phyloP scores from a whole-genome alignment of 2,888 invertebrate species.

The Seladonia tumulorum region DNA sequence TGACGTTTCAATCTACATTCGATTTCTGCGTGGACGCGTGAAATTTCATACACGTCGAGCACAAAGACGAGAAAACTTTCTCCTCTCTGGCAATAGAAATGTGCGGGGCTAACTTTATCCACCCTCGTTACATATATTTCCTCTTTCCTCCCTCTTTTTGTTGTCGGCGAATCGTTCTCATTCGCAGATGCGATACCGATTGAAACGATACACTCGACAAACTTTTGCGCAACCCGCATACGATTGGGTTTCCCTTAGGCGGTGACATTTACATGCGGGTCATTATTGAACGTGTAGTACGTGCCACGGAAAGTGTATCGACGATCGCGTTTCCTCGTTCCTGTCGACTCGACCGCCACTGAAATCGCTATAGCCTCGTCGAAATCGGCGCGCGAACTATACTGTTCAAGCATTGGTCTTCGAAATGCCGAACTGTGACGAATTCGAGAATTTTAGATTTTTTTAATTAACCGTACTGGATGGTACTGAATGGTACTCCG shows the following conservation, averaged over 20 bases:
- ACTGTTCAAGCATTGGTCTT: background rate
- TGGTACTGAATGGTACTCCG: background rate
- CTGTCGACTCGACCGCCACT: constrained; percentile 2
- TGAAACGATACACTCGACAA: constrained; percentile 36
- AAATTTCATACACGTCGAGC: constrained; percentile 37
- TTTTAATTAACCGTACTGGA: too few species aligned
- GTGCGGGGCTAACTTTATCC: background rate
- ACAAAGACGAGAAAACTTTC: constrained; percentile 39
- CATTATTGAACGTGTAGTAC: constrained; percentile 33
- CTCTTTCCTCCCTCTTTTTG: background rate
- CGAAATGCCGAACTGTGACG: too few species aligned
- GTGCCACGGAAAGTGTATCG: constrained; percentile 16
- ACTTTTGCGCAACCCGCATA: constrained; percentile 59
- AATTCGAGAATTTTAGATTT: too few species aligned
- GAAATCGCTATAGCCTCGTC: background rate
- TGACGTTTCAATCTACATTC: constrained; percentile 49
- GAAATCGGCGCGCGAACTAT: background rate
- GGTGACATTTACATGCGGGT: constrained; percentile 48
- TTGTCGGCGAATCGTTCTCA: background rate
- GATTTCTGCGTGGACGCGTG: constrained; percentile 21
- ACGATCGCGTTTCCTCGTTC: constrained; percentile 30
- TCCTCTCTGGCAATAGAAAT: background rate
- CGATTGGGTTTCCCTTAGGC: constrained; percentile 35
- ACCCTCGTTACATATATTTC: background rate
- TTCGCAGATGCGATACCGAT: constrained; percentile 46